Percentiles rank a stretch among this genome's conserved stretches.
phyloP scores from a whole-genome alignment of 2,888 invertebrate species.

The Metellina segmentata region DNA sequence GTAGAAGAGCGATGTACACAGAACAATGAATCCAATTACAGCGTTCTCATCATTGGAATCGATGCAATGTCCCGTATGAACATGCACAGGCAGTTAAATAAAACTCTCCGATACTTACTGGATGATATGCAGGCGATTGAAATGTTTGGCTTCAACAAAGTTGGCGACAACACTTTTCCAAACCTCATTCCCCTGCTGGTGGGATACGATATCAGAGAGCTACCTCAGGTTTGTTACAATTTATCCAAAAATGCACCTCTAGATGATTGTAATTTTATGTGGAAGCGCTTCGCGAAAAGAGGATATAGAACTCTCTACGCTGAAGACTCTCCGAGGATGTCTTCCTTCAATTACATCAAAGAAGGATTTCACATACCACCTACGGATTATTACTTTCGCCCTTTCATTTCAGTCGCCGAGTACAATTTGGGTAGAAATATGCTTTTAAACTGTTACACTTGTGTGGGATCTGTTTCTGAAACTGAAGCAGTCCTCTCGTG shows the following conservation, averaged over 20 bases:
- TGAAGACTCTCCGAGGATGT: slow-evolving; percentile 80
- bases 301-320: slow-evolving; percentile 80
- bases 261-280: slow-evolving; percentile 79
- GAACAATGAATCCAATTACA: slow-evolving; percentile 40
- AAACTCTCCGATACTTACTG: slow-evolving; percentile 85
- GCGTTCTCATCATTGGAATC: slow-evolving; percentile 89
- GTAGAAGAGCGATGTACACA: slow-evolving; percentile 64
- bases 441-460: slow-evolving; percentile 48
- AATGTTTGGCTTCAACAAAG: slow-evolving; percentile 87
- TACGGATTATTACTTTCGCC: slow-evolving; percentile 80
- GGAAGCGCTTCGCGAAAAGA: slow-evolving; percentile 79
- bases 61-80: slow-evolving; percentile 92
- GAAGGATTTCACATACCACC: slow-evolving; percentile 80
- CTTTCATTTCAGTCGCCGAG: slow-evolving; percentile 80
- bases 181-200: slow-evolving; percentile 80
- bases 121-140: slow-evolving; percentile 85
- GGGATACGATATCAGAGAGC: slow-evolving; percentile 78
- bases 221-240: slow-evolving; percentile 70
- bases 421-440: slow-evolving; percentile 55
- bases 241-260: slow-evolving; percentile 70
- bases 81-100: slow-evolving; percentile 88
- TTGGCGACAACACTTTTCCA: slow-evolving; percentile 82
- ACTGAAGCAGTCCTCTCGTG: slow-evolving; percentile 72
- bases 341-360: slow-evolving; percentile 80
- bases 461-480: slow-evolving; percentile 73